phyloP scores from a whole-genome alignment of 23 tunicate genomes.

The Trididemnum miniatum region DNA sequence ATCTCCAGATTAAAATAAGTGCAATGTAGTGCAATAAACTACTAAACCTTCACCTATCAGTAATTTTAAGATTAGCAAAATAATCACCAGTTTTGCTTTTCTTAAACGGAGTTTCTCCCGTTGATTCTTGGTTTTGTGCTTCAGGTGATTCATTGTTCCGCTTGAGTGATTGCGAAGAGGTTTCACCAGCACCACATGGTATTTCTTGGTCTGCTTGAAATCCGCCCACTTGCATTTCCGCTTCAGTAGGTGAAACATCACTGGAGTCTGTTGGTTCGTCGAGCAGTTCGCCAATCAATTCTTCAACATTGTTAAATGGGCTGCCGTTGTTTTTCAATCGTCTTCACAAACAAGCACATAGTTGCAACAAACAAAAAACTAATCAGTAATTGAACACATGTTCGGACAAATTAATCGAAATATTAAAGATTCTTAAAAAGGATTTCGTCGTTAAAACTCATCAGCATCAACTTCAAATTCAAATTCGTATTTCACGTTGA shows the following conservation, averaged over 20 bases:
- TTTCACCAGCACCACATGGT: not conserved
- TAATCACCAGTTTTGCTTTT: not conserved
- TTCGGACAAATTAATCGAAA: no score
- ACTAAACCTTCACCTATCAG: no score
- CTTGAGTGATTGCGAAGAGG: not conserved
- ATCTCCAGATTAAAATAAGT: no score
- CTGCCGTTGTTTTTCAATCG: not conserved
- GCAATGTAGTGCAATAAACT: no score
- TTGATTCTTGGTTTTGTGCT: not conserved
- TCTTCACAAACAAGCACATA: no score
- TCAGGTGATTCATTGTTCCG: not conserved
- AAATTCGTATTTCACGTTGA: no score
- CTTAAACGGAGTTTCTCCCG: slow-evolving; percentile 5
- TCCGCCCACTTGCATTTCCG: not conserved
- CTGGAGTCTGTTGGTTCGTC: not conserved
- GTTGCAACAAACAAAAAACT: no score
- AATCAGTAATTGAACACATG: no score
- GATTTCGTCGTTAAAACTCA: no score
- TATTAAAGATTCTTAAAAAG: no score
- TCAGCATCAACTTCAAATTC: no score
- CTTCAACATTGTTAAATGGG: not conserved
- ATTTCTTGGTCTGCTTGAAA: not conserved
- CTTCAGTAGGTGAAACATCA: not conserved
- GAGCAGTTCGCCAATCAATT: not conserved
- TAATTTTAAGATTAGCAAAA: no score